Evolutionary conservation across 37 sponge, comb jelly and placozoan species (phyloP), one percentile per base, ranked within the genome.

Genomic region (Ephydatia muelleri): DNA sequence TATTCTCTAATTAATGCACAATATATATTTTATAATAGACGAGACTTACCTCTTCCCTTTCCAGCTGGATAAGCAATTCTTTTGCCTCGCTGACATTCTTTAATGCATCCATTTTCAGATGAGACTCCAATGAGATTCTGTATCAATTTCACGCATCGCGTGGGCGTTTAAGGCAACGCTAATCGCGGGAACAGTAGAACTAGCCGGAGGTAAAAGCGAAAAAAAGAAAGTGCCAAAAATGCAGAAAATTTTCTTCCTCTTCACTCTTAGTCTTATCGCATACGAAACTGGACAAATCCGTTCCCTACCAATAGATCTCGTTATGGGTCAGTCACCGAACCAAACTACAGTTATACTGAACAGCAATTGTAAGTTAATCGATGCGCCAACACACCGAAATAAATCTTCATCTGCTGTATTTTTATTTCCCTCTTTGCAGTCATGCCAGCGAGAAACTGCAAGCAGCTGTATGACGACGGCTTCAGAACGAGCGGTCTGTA

Each of bases 1-100:
- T 23, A 26, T 28, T 22, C 31, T 78, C 79, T 78, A 78, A 78
- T 57, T 78, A 57, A 30, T 64, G 65, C 28, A 33, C 79, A 78
- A 1, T 65, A 9, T 76, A 11, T 11, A 43, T 43, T n/a, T n/a
- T n/a, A 4, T 77, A 26, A 4, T 3, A 38, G 30, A 25, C n/a
- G 4, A 6, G 43, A 27, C 26, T 69, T 80, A 80, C 81, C 38
- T 80, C 81, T 19, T 68, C 26, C 1, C 38, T 34, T 26, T 67
- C 81, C 27, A 80, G 39, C 43, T 68, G 35, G 23, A 34, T 23
- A 28, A 80, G 70, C 28, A 80, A 80, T 12, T 43, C 1, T 35
- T 33, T 68, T 35, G 81, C 81, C 19, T 80, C 81, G 70, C 37
- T 4, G 34, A 80, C 69, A 38, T 25, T 80, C 27, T 69, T 31